Conservation (phyloP, 2,797 vertebrate genomes). For the Mormyrops attenuatus region DNA sequence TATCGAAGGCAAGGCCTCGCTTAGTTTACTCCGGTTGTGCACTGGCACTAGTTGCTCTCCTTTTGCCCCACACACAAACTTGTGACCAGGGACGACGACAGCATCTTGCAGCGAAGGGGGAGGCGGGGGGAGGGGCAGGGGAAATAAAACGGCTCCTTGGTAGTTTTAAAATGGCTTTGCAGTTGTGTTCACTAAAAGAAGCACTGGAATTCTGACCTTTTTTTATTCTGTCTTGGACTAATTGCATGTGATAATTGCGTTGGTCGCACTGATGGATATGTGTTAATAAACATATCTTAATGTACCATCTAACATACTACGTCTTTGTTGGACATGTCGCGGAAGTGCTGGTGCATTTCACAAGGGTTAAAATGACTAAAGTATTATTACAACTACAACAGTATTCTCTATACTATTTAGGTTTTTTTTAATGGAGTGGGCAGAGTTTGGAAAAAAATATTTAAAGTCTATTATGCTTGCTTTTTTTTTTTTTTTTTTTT, state of each 20-base stretch:
- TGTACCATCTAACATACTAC: constrained; percentile 55
- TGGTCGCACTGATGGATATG: constrained; percentile 98
- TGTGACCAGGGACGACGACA: constrained; percentile 9
- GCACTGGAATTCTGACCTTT: constrained; percentile 95
- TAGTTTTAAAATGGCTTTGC: constrained; percentile 82
- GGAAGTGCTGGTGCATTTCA: neutral
- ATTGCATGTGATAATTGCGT: constrained; percentile 94
- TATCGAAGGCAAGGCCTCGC: constrained; percentile 37
- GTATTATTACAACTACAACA: neutral
- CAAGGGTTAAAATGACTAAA: neutral
- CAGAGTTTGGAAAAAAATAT: neutral
- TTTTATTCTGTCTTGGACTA: constrained; percentile 77
- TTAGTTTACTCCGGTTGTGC: constrained; percentile 37
- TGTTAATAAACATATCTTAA: constrained; percentile 99
- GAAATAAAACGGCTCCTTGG: constrained; percentile 77
- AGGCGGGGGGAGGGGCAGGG: constrained; percentile 46
- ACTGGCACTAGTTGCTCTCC: neutral
- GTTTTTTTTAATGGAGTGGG: neutral
- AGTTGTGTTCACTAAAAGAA: constrained; percentile 86
- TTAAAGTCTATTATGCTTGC: neutral
- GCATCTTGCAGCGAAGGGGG: constrained; percentile 40
- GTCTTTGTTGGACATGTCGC: constrained; percentile 67
- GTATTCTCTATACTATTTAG: neutral
- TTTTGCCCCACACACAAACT: neutral
- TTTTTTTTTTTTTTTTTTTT: neutral